phyloP scores from a whole-genome alignment of 2,113 vertebrate genomes.

The Halcyon senegalensis region DNA sequence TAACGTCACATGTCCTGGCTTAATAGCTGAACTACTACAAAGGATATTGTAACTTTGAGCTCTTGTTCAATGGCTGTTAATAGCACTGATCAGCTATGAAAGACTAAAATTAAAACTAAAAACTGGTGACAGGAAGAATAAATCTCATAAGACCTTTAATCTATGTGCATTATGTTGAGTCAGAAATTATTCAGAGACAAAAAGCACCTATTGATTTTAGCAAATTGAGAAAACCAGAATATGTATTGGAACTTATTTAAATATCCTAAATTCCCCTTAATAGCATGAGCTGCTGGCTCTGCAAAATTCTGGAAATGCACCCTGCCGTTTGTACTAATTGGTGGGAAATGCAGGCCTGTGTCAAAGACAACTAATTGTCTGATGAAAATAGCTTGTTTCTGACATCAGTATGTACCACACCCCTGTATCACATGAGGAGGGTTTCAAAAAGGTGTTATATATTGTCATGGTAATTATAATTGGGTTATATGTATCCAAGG shows the following conservation, averaged over 20 bases:
- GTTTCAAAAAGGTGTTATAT: constrained; percentile 76
- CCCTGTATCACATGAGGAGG: constrained; percentile 65
- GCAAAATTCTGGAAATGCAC: constrained; percentile 79
- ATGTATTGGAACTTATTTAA: constrained; percentile 67
- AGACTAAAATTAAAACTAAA: constrained; percentile 68
- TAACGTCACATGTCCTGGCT: not conserved
- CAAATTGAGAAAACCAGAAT: constrained; percentile 52
- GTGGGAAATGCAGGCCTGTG: constrained; percentile 77
- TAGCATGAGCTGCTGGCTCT: constrained; percentile 49
- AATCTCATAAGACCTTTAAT: constrained; percentile 60
- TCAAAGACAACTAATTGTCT: constrained; percentile 84
- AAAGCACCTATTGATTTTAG: constrained; percentile 58
- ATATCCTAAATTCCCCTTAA: constrained; percentile 69
- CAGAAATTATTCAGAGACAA: constrained; percentile 49
- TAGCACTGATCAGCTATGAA: constrained; percentile 12
- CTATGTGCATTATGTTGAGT: constrained; percentile 24
- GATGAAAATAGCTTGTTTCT: constrained; percentile 81
- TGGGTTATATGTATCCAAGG: constrained; percentile 77
- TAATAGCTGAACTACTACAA: not conserved
- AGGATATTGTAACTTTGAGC: constrained; percentile 24
- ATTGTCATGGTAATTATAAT: constrained; percentile 80
- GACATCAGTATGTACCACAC: constrained; percentile 75
- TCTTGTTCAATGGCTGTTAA: constrained; percentile 10
- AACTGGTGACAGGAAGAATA: constrained; percentile 64
- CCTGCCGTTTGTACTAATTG: constrained; percentile 81